A percentile compares a stretch with the other conserved stretches of the same genome.
Conservation (phyloP, 2,888 invertebrate species). For the Margaritifera margaritifera region DNA sequence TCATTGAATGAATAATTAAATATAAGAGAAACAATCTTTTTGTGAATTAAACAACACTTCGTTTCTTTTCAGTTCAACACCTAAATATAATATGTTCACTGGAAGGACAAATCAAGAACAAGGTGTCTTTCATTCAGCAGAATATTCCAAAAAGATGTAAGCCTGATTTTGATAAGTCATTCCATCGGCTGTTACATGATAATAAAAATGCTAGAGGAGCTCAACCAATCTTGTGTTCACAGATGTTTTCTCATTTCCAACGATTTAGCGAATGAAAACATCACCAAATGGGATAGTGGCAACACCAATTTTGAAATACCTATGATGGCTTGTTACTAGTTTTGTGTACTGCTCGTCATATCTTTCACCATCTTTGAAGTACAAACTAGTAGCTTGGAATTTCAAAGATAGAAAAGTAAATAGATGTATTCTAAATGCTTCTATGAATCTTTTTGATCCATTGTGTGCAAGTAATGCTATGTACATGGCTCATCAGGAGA, state of each 20-base stretch:
- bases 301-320: conserved; percentile 77
- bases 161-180: conserved; percentile 87
- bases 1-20: neutral
- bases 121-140: conserved; percentile 83
- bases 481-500: conserved; percentile 77
- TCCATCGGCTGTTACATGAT: conserved; percentile 92
- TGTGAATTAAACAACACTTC: neutral
- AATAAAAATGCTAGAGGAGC: conserved; percentile 80
- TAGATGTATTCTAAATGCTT: conserved; percentile 62
- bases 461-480: conserved; percentile 58
- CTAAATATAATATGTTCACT: conserved; percentile 75
- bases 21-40: neutral
- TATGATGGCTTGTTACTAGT: conserved; percentile 67
- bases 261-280: conserved; percentile 86
- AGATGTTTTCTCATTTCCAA: conserved; percentile 84
- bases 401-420: conserved; percentile 56
- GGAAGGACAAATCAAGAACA: conserved; percentile 86
- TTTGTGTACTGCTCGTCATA: conserved; percentile 60
- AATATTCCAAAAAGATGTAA: conserved; percentile 81
- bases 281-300: conserved; percentile 83
- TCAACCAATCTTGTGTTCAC: conserved; percentile 63
- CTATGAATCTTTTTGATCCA: conserved; percentile 66
- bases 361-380: conserved; percentile 51
- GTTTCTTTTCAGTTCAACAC: conserved; percentile 41
- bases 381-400: conserved; percentile 61